Evolutionary conservation across 2,113 vertebrate species (phyloP).

Genomic region (Butorides virescens): DNA sequence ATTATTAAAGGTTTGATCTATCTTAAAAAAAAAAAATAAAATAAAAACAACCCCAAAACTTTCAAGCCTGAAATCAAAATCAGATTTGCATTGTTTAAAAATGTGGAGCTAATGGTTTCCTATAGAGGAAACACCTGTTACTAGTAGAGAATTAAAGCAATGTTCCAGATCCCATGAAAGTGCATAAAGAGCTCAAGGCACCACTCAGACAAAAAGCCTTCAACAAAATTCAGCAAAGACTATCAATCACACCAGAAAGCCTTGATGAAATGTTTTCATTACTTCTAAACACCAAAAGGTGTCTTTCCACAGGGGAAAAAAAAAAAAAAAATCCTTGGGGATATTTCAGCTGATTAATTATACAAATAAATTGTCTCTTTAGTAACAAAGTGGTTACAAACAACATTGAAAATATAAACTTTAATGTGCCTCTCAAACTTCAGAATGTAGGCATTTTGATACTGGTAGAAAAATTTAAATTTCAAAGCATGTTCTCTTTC

Average conservation of each 20-base stretch:
- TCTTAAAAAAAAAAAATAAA: neutral
- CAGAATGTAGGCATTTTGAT: neutral
- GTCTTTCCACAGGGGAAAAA: neutral
- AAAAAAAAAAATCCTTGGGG: neutral
- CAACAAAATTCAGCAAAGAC: constrained; percentile 30
- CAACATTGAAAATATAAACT: constrained; percentile 20
- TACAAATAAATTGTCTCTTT: constrained; percentile 58
- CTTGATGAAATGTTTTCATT: constrained; percentile 61
- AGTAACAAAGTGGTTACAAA: constrained; percentile 18
- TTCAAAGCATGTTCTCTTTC: constrained; percentile 6
- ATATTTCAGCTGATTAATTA: constrained; percentile 65
- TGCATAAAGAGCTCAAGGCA: constrained; percentile 61
- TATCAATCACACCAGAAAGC: constrained; percentile 55
- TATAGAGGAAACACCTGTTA: constrained; percentile 54
- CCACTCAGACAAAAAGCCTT: constrained; percentile 50
- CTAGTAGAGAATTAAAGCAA: constrained; percentile 40
- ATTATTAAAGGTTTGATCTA: neutral
- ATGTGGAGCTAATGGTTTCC: constrained; percentile 22
- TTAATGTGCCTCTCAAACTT: constrained; percentile 14
- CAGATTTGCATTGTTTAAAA: constrained; percentile 52
- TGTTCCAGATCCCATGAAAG: constrained; percentile 35
- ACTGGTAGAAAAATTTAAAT: constrained; percentile 14
- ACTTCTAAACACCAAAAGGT: constrained; percentile 38
- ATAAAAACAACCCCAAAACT: neutral
- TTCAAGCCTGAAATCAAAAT: constrained; percentile 30